Base-by-base conservation (phyloP, 30 jellyfish, hydroid and myxozoan species). In the Aurelia aurita complex sp. Pacific region DNA sequence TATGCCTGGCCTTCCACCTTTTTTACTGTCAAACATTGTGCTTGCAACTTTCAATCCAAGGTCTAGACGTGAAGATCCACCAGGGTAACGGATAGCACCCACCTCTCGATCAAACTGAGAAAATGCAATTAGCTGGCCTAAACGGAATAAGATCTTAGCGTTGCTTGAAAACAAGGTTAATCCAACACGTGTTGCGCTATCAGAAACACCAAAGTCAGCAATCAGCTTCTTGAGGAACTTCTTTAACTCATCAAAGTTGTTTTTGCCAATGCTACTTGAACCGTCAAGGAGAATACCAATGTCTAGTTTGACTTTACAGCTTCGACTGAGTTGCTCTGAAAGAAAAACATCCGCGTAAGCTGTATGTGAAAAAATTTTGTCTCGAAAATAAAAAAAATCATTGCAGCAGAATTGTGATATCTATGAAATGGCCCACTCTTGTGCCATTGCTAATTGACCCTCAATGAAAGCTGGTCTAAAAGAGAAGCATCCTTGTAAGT, bases 231-330 rank as follows among this genome's bases (percentile, higher is more conserved):
- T 61, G 23, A 86, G 67, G 35, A 77, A 77, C 35, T 23, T 33
- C 76, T 86, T 77, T 40, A 51, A 23, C 38, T 38, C 46, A 19
- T 76, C 85, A 64, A 76, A 76, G 42, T 64, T 54, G 40, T 86
- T 67, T 19, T 52, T 40, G 66, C 80, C 79, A 32, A 69, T 86
- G 23, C 90, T 86, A 8, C 50, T 82, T 10, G 97, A 89, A 10
- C 93, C 92, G 69, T 89, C 97, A 53, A 89, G 83, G 3, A 89
- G 75, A 35, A 81, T 81, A 42, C 90, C 94, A 55, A 89, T 59
- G 68, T 89, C 94, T 15, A 82, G 74, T 69, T 61, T 69, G 13
- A 60, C 71, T 62, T 64, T 77, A 81, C 90, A 72, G 51, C 71
- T 64, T 19, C 87, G 76, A 35, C 63, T 64, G 52, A 81, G 87